Percentiles rank a stretch among this genome's conserved stretches.
phyloP scores from a whole-genome alignment of 2,113 vertebrate species.

The Ceyx cyanopectus region DNA sequence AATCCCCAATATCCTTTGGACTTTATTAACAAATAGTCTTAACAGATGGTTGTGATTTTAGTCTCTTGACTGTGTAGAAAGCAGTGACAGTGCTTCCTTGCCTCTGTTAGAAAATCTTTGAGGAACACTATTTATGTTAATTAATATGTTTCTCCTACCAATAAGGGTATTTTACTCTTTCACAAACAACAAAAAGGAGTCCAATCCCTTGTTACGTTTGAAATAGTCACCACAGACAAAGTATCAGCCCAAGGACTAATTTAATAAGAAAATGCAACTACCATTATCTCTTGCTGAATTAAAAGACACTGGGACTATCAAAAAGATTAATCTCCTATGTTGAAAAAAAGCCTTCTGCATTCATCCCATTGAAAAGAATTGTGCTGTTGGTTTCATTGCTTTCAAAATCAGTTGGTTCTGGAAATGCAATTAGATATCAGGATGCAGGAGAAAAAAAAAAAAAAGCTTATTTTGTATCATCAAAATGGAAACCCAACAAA shows the following conservation, averaged over 20 bases:
- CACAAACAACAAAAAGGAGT: background rate
- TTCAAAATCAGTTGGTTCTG: slow-evolving; percentile 31
- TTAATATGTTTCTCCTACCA: background rate
- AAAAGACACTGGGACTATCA: slow-evolving; percentile 43
- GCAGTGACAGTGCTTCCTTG: background rate
- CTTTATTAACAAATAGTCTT: background rate
- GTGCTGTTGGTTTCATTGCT: slow-evolving; percentile 41
- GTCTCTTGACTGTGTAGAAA: background rate
- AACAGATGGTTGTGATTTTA: background rate
- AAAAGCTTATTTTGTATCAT: slow-evolving; percentile 15
- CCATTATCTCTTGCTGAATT: slow-evolving; percentile 42
- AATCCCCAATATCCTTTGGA: background rate
- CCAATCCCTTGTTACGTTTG: background rate
- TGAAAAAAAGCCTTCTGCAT: slow-evolving; percentile 23
- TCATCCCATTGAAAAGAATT: slow-evolving; percentile 5
- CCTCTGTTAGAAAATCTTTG: background rate
- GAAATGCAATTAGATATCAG: slow-evolving; percentile 4
- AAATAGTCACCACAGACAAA: slow-evolving; percentile 18
- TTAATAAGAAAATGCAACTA: slow-evolving; percentile 40
- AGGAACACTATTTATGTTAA: slow-evolving; percentile 4
- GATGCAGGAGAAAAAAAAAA: background rate
- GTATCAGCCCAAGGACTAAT: slow-evolving; percentile 28
- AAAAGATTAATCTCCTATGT: slow-evolving; percentile 36
- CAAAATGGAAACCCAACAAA: slow-evolving; percentile 39
- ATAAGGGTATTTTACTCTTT: background rate